Evolutionary conservation across 1,140 invertebrate species (phyloP).

Genomic region (Drosophila guanche): DNA sequence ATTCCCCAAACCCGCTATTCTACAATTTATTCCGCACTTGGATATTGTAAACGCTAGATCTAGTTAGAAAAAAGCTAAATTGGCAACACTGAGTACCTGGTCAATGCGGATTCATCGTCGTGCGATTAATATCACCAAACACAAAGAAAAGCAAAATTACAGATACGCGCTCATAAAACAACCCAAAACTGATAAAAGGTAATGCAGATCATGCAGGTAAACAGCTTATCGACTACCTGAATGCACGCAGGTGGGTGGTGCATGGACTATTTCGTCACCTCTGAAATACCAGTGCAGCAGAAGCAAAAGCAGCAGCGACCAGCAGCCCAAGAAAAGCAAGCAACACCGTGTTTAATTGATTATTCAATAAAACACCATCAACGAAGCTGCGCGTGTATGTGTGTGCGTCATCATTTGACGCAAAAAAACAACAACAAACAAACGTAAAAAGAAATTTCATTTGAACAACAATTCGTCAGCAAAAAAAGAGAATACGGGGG

Average conservation of each 20-base stretch:
- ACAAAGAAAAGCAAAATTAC: slow-evolving; percentile 71
- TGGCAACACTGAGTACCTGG: too few relatives aligned
- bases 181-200: slow-evolving; percentile 67
- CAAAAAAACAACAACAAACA: slow-evolving; percentile 51
- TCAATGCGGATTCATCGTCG: slow-evolving; percentile 13
- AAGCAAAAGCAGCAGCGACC: slow-evolving; percentile 29
- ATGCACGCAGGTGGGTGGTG: slow-evolving; percentile 10
- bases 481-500: slow-evolving; percentile 19
- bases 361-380: slow-evolving; percentile 65
- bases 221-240: not conserved
- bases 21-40: too few relatives aligned
- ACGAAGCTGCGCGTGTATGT: slow-evolving; percentile 19
- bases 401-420: slow-evolving; percentile 54
- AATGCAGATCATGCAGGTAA: slow-evolving; percentile 47
- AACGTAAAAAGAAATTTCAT: slow-evolving; percentile 43
- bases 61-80: too few relatives aligned
- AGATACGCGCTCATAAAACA: slow-evolving; percentile 29
- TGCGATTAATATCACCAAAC: slow-evolving; percentile 40
- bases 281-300: slow-evolving; percentile 65
- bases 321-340: slow-evolving; percentile 2
- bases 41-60: too few relatives aligned
- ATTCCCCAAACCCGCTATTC: too few relatives aligned
- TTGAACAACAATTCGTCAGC: slow-evolving; percentile 65
- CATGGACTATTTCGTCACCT: slow-evolving; percentile 45
- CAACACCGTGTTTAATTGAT: slow-evolving; percentile 68